Conservation (phyloP, 2,113 vertebrate genomes). For the Accipiter cooperii region DNA sequence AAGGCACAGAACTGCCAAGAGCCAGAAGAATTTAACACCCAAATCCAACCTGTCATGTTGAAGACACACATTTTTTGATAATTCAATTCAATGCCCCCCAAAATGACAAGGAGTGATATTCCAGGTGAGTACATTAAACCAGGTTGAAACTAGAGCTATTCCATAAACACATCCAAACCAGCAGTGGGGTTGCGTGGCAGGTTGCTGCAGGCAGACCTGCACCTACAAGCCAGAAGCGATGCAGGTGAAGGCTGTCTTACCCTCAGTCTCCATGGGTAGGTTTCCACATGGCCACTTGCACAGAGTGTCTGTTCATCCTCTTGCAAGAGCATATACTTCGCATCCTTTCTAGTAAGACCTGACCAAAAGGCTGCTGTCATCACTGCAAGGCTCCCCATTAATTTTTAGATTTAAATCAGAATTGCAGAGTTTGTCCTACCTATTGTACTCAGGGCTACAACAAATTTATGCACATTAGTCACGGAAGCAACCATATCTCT, state of each 20-base stretch:
- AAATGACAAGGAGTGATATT: background rate
- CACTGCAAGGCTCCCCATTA: background rate
- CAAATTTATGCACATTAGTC: background rate
- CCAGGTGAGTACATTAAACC: background rate
- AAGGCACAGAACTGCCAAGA: background rate
- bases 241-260: background rate
- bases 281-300: accelerated
- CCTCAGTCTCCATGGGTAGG: accelerated
- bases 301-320: background rate
- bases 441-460: background rate
- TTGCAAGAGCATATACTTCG: background rate
- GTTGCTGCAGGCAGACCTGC: background rate
- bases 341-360: background rate
- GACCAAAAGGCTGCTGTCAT: background rate
- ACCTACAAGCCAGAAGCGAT: accelerated
- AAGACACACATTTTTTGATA: background rate
- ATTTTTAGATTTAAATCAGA: background rate
- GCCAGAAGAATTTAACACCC: background rate
- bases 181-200: accelerated
- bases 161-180: background rate
- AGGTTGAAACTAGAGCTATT: background rate
- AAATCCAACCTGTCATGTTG: background rate
- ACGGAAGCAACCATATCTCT: background rate
- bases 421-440: background rate
- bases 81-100: background rate